phyloP scores from a whole-genome alignment of 2,113 vertebrate genomes.

The Nanger granti region DNA sequence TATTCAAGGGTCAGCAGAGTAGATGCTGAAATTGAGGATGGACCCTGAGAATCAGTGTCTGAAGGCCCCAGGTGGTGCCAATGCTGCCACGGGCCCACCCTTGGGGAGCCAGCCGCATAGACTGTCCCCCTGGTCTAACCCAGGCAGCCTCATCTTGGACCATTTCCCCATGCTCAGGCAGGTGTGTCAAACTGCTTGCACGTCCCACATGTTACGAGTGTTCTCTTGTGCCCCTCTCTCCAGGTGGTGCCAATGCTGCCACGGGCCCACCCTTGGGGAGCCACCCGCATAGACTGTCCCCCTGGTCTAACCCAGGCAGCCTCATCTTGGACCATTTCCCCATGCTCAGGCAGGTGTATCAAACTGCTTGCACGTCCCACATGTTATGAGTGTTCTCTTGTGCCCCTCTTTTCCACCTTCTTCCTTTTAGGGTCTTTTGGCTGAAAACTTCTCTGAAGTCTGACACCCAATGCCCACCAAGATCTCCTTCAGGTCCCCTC shows the following conservation, averaged over 20 bases:
- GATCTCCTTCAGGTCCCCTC: background rate
- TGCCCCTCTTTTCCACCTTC: background rate
- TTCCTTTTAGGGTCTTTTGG: background rate
- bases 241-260: rapidly evolving
- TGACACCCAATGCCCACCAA: background rate
- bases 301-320: background rate
- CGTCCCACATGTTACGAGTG: background rate
- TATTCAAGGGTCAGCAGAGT: background rate
- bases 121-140: too few relatives aligned
- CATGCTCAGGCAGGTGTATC: background rate
- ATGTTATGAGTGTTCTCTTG: background rate
- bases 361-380: background rate
- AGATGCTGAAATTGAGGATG: background rate
- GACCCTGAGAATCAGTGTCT: background rate
- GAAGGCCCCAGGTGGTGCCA: background rate
- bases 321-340: background rate
- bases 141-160: background rate
- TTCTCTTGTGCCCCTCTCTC: too few relatives aligned
- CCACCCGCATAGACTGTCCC: rapidly evolving
- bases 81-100: rapidly evolving
- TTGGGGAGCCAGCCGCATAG: rapidly evolving
- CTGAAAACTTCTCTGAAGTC: background rate
- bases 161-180: background rate
- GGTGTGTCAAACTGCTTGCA: background rate
- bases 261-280: rapidly evolving